Conservation (phyloP, 2,888 invertebrate genomes). For the Drosophila mayaguana region DNA sequence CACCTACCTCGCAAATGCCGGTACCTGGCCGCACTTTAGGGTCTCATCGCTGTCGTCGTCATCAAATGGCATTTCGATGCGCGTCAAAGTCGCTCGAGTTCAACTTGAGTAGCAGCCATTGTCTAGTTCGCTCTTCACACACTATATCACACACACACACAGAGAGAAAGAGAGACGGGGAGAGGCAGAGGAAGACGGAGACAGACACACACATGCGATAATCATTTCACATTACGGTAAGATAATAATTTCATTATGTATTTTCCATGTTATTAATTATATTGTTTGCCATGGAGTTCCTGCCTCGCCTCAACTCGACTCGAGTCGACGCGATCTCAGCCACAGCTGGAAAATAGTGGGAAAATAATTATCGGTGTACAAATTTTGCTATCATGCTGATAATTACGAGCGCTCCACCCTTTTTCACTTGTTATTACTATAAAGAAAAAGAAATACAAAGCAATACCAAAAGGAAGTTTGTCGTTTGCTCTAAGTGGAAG, state of each 20-base stretch:
- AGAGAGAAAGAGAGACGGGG: slow-evolving; percentile 11
- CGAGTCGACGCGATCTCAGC: slow-evolving; percentile 12
- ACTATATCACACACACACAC: slow-evolving; percentile 28
- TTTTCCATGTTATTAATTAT: slow-evolving; percentile 81
- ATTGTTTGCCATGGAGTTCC: slow-evolving; percentile 62
- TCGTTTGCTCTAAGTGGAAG: slow-evolving; percentile 53
- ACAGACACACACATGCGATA: slow-evolving; percentile 51
- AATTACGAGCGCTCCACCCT: slow-evolving; percentile 49
- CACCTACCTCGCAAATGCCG: slow-evolving; percentile 8
- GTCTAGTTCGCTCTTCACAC: slow-evolving; percentile 61
- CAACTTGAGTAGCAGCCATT: slow-evolving; percentile 62
- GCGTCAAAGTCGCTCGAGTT: slow-evolving; percentile 57
- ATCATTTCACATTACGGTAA: slow-evolving; percentile 77
- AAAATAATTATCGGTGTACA: slow-evolving; percentile 76
- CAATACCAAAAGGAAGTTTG: slow-evolving; percentile 57
- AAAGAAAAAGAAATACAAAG: background rate
- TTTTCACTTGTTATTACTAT: slow-evolving; percentile 3
- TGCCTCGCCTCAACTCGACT: slow-evolving; percentile 23
- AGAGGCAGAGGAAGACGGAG: background rate
- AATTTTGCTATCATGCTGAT: slow-evolving; percentile 75
- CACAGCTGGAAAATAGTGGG: slow-evolving; percentile 63
- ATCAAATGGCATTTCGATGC: slow-evolving; percentile 60
- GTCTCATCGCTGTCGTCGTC: slow-evolving; percentile 9
- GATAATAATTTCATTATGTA: slow-evolving; percentile 80
- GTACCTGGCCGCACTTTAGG: background rate